Evolutionary conservation across 2,888 invertebrate species (phyloP), one percentile per base, ranked within the genome.

Genomic region (Zele albiditarsus): DNA sequence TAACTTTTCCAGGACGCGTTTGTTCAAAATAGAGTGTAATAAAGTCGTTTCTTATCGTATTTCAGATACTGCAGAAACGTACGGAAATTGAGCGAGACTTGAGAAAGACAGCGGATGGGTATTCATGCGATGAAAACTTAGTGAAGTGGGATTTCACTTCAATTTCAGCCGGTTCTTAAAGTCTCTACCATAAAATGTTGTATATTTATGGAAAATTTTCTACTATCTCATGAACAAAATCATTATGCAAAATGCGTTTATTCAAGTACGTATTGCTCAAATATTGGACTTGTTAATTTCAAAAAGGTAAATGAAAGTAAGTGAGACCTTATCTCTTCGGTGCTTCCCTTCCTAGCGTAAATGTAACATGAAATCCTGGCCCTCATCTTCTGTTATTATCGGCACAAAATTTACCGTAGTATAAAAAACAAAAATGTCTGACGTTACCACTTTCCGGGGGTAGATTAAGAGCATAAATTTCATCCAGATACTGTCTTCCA

Each of bases 401-500:
- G 42, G 67, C 60, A 71, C 46, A 38, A 67, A 77, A 77, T 74
- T 66, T 74, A 74, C 71, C 71, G 53, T 71, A 67, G 71, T 53
- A 46, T 28, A 70, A 46, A 28, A 57, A 69, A 63, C 20, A 65
- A 57, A 53, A 69, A 53, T 69, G 57, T 31, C 68, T 65, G 72
- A 66, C 68, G 60, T 62, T 68, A 70, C 70, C 65, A 76, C 76
- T 77, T 75, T 27, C 69, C 58, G 71, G 58, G 58, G 72, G 78
- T 78, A 77, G 76, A 78, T 80, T 78, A 76, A 76, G 77, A 78
- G 62, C 68, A 77, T 76, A 76, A 80, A 80, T 78, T 78, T 57
- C 12, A 31, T 42, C 53, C 62, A 72, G 79, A 78, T 78, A 78
- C 25, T 70, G 66, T 70, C 71, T 77, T 71, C 53, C 46, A 8